These are phyloP conservation scores for Mycteria americana DNA, from an alignment of 2,797 vertebrate species.

Conservation along the genomic window DNA sequence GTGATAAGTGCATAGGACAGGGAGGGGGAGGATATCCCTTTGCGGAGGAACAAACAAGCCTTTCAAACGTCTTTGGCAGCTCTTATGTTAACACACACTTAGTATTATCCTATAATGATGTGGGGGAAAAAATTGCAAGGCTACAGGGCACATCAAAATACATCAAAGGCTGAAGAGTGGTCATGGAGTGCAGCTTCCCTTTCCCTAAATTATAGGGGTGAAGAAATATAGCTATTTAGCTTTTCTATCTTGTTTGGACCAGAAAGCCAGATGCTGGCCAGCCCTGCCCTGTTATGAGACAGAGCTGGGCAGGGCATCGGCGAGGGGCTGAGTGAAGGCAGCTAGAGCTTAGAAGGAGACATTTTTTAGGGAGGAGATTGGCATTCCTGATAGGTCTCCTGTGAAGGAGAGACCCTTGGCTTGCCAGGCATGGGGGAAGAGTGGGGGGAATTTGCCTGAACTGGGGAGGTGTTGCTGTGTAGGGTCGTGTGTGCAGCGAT, in stretches of 20 bases:
- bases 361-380: not conserved
- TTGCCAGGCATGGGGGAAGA: not conserved
- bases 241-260: not conserved
- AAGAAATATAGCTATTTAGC: not conserved
- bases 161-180: not conserved
- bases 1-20: not conserved
- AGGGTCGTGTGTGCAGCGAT: not conserved
- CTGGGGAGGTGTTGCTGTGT: not conserved
- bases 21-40: constrained; percentile 25
- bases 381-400: not conserved
- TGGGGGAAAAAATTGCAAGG: not conserved
- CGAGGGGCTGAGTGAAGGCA: not conserved
- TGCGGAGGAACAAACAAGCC: not conserved
- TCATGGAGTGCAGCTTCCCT: not conserved
- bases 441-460: not conserved
- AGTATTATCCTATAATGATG: not conserved
- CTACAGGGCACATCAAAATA: not conserved
- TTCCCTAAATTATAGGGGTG: not conserved
- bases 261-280: not conserved
- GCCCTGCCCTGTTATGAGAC: not conserved
- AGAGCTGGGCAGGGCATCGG: not conserved
- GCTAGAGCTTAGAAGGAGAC: not conserved
- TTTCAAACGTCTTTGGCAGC: constrained; percentile 13
- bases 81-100: not conserved
- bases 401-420: not conserved